These are phyloP conservation scores for Dioctria linearis DNA, from an alignment of 2,888 invertebrate genomes.

Conservation along the genomic window DNA sequence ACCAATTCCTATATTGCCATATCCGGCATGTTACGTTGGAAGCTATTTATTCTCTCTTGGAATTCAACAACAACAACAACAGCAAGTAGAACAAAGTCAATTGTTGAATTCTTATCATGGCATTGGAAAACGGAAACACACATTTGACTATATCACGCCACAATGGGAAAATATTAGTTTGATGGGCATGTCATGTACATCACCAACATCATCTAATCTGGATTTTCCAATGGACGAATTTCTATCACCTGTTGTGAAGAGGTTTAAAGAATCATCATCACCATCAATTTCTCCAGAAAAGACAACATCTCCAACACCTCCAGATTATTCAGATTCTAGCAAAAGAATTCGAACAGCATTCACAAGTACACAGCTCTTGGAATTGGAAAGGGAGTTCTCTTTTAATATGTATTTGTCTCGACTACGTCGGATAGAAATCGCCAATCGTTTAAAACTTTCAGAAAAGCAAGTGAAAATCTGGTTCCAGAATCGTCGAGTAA, in stretches of 20 bases:
- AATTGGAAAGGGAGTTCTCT: conserved; percentile 90
- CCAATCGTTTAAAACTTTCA: conserved; percentile 87
- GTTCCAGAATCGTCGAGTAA: conserved; percentile 95
- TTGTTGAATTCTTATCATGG: conserved; percentile 59
- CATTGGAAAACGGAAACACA: conserved; percentile 62
- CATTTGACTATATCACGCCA: conserved; percentile 54
- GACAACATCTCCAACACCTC: conserved; percentile 66
- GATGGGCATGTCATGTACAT: conserved; percentile 64
- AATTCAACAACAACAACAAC: conserved; percentile 74
- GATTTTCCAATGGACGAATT: conserved; percentile 65
- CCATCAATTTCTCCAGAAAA: conserved; percentile 65
- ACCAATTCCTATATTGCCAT: conserved; percentile 74
- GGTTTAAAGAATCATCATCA: conserved; percentile 66
- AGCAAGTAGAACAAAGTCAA: conserved; percentile 62
- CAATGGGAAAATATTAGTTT: neutral
- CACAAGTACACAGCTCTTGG: conserved; percentile 89
- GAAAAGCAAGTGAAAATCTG: conserved; percentile 97
- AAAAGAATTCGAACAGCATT: conserved; percentile 95
- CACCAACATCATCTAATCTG: conserved; percentile 64
- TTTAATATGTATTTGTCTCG: conserved; percentile 93
- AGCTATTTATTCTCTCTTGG: conserved; percentile 78
- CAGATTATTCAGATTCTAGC: conserved; percentile 78
- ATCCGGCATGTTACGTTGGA: conserved; percentile 77
- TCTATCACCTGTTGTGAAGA: conserved; percentile 62
- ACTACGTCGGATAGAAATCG: conserved; percentile 92